Evolutionary conservation across 2,888 invertebrate genomes (phyloP).

Genomic region (Adineta ricciae): DNA sequence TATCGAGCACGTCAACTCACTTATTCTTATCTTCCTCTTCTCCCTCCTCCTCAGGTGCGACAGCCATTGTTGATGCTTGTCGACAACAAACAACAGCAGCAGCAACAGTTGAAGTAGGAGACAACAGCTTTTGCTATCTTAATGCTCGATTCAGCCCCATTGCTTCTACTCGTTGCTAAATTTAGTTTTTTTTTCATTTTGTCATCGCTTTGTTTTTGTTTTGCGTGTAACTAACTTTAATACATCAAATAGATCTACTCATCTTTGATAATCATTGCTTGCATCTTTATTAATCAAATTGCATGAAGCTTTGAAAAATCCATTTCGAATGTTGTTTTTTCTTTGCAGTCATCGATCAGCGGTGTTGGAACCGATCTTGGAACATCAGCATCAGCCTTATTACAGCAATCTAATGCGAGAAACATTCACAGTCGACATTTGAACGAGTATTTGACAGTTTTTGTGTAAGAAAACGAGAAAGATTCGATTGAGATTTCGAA

Average conservation of each 20-base stretch:
- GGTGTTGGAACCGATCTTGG: not conserved
- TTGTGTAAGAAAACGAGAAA: not conserved
- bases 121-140: not conserved
- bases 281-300: not conserved
- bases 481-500: not conserved
- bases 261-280: not conserved
- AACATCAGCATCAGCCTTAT: not conserved
- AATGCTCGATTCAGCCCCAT: not conserved
- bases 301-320: not conserved
- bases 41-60: not conserved
- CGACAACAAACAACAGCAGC: not conserved
- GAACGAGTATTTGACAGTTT: constrained; percentile 14
- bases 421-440: not conserved
- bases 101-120: not conserved
- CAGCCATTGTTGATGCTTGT: not conserved
- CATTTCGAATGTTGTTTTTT: not conserved
- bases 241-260: not conserved
- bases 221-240: not conserved
- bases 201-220: not conserved
- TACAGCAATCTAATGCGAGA: not conserved
- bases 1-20: not conserved
- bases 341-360: not conserved
- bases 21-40: constrained; percentile 12
- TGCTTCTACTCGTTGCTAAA: constrained; percentile 16
- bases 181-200: not conserved